Conservation (phyloP, 2,888 invertebrate species). For the Oasisia sp. region DNA sequence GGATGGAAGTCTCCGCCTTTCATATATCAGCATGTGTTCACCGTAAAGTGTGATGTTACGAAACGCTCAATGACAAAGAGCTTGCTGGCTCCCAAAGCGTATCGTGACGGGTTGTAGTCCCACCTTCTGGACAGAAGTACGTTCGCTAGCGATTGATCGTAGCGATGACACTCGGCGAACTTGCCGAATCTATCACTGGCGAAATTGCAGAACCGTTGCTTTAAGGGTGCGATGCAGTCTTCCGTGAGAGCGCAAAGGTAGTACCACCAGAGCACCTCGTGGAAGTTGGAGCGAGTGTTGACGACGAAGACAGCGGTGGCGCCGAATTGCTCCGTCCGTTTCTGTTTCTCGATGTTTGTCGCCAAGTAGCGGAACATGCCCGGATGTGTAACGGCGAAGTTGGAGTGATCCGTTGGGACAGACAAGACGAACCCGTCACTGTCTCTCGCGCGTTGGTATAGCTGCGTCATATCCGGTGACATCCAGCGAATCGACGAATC, state of each 20-base stretch:
- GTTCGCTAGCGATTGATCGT: not conserved
- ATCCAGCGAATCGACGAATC: not conserved
- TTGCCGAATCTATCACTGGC: not conserved
- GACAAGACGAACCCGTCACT: not conserved
- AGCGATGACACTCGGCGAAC: not conserved
- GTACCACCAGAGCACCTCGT: not conserved
- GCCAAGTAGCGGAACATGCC: not conserved
- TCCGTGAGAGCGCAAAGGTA: not conserved
- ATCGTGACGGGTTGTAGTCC: not conserved
- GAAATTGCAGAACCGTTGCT: not conserved
- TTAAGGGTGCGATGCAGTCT: not conserved
- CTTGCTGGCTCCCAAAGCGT: not conserved
- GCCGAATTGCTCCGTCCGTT: not conserved
- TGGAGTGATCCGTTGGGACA: not conserved
- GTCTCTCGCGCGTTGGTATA: not conserved
- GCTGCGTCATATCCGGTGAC: not conserved
- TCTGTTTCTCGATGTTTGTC: not conserved
- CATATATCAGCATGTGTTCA: not conserved
- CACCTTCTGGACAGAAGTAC: not conserved
- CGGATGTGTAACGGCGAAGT: constrained; percentile 4
- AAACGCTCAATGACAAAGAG: not conserved
- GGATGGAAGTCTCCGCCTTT: not conserved
- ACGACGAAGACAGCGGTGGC: not conserved
- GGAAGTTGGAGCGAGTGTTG: not conserved
- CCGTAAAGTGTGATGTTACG: not conserved